Conservation (phyloP, 2,888 invertebrate genomes). For the Aelia acuminata region DNA sequence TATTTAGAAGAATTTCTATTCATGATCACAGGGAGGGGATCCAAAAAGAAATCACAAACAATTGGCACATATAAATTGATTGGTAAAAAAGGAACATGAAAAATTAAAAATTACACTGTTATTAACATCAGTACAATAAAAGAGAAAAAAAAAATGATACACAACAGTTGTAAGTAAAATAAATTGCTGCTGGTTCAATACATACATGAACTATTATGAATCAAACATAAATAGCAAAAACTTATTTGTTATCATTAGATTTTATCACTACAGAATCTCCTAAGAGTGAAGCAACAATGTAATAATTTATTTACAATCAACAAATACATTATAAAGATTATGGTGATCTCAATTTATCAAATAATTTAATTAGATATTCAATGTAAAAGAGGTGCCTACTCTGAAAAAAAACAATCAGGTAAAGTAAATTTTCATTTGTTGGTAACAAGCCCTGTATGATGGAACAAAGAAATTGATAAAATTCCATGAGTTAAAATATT, state of each 20-base stretch:
- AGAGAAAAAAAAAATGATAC: neutral
- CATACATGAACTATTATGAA: neutral
- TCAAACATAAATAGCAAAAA: neutral
- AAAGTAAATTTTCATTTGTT: neutral
- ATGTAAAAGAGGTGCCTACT: neutral
- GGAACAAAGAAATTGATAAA: neutral
- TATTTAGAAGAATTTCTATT: conserved; percentile 24
- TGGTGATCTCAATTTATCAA: neutral
- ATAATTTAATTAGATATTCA: neutral
- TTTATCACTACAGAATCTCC: neutral
- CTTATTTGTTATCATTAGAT: neutral
- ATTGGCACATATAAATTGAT: conserved; percentile 48
- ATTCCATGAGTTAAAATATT: neutral
- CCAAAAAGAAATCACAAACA: neutral
- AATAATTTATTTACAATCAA: conserved; percentile 8
- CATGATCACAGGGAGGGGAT: conserved; percentile 42
- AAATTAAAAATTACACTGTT: neutral
- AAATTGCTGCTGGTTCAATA: neutral
- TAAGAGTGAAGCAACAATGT: conserved; percentile 39
- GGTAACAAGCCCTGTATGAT: neutral
- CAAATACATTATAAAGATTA: neutral
- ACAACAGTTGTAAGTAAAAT: neutral
- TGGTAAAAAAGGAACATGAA: conserved; percentile 42
- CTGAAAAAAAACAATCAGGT: neutral
- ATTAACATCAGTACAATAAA: conserved; percentile 38